Base-by-base conservation (phyloP, 2,797 vertebrate species). In the Pitangus sulphuratus region DNA sequence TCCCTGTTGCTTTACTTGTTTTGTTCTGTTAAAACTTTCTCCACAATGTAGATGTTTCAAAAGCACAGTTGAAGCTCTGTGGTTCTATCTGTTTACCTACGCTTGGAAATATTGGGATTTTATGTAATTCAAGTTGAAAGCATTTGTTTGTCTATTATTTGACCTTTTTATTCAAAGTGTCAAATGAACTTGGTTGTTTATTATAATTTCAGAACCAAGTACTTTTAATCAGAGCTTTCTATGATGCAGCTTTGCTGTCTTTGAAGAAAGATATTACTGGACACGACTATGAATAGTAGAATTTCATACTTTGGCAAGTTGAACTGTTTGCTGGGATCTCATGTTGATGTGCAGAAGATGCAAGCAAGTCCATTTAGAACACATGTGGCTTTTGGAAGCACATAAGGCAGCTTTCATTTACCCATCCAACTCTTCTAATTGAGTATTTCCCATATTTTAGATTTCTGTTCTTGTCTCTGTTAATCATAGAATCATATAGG, bases 1-100 rank as follows among this genome's bases (percentile, higher is more conserved):
- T 96, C 81, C 81, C 74, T 45, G 61, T 84, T 91, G 78, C 44
- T 91, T 87, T 54, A 25, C 69, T 74, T 57, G 17, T 60, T 88
- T 64, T 79, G 21, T 74, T 86, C 74, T 53, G 35, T 12, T n/a
- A n/a, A n/a, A n/a, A n/a, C n/a, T n/a, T n/a, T n/a, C n/a, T n/a
- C n/a, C n/a, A n/a, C n/a, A n/a, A n/a, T n/a, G n/a, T n/a, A n/a
- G n/a, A n/a, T n/a, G n/a, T n/a, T n/a, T n/a, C n/a, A n/a, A n/a
- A n/a, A n/a, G n/a, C n/a, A n/a, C 24, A 66, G 5, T 50, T 53
- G 11, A 50, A 70, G 47, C 33, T n/a, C 11, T 42, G 4, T 40
- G 19, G 37, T 51, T 71, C 40, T 28, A 76, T n/a, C 40, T 82
- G 40, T 37, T 83, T 68, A 28, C 16, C 22, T 79, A 14, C 10